A percentile compares a stretch with the other conserved stretches of the same genome.
Evolutionary conservation across 2,113 vertebrate genomes (phyloP).

Genomic region (Tupaia chinensis): DNA sequence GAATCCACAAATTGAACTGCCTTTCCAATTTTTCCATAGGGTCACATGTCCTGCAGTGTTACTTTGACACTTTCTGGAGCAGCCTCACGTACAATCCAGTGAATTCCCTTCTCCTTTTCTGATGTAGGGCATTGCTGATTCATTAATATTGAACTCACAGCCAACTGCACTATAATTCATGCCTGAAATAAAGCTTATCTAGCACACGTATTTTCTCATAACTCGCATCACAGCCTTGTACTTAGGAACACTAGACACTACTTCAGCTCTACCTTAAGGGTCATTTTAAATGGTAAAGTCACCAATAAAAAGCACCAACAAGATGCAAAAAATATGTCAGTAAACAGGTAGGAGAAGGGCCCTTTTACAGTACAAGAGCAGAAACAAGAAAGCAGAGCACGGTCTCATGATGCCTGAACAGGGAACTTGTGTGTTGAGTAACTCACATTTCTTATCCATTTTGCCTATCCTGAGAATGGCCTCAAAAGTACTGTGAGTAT

Average conservation of each 20-base stretch:
- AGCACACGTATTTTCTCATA: background rate
- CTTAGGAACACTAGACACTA: background rate
- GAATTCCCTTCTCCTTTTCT: background rate
- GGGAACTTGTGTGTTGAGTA: background rate
- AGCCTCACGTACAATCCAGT: background rate
- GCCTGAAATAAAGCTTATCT: background rate
- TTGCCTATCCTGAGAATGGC: background rate
- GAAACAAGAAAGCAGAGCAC: background rate
- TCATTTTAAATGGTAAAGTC: background rate
- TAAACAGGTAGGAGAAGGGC: background rate
- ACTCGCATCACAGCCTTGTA: background rate
- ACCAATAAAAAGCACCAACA: background rate
- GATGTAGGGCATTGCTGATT: background rate
- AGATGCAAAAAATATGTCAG: background rate
- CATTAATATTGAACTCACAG: background rate
- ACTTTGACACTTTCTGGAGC: background rate
- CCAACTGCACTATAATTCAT: background rate
- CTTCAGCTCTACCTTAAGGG: background rate
- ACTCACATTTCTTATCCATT: background rate
- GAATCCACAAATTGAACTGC: background rate
- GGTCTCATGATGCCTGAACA: background rate
- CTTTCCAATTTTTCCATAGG: background rate
- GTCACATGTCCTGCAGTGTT: background rate
- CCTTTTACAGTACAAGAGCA: background rate
- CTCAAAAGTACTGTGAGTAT: background rate